A percentile compares a stretch with the other conserved stretches of the same genome.
phyloP scores from a whole-genome alignment of 2,113 vertebrate species.

The Indri indri region DNA sequence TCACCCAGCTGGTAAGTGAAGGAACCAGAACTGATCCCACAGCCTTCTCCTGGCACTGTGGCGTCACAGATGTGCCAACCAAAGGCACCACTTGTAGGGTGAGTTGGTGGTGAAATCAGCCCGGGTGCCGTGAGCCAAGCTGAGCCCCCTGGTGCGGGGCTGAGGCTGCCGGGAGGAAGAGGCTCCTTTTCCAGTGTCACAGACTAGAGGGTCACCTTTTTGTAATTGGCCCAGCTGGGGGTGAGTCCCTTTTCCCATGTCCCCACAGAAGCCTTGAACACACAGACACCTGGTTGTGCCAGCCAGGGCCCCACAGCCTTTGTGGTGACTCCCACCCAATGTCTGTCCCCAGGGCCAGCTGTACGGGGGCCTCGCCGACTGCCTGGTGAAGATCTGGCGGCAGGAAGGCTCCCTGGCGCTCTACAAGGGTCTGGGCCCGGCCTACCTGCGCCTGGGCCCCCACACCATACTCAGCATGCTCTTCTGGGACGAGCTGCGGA shows the following conservation, averaged over 20 bases:
- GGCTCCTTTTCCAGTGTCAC: background rate
- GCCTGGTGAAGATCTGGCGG: conserved; percentile 89
- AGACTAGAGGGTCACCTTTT: background rate
- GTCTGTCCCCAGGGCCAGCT: conserved; percentile 87
- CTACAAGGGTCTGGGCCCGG: conserved; percentile 94
- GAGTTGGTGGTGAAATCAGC: background rate
- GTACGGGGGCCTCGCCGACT: conserved; percentile 92
- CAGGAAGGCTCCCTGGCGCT: conserved; percentile 90
- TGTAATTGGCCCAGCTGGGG: background rate
- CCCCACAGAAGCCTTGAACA: background rate
- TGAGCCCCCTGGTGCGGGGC: background rate
- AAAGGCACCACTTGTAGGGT: background rate
- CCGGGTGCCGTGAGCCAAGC: accelerated
- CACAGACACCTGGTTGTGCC: background rate
- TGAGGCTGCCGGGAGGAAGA: background rate
- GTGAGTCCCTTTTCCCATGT: background rate
- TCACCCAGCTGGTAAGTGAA: background rate
- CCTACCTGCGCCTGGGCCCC: conserved; percentile 94
- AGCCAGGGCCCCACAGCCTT: background rate
- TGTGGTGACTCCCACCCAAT: background rate
- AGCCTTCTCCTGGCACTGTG: background rate
- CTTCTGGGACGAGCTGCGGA: conserved; percentile 95
- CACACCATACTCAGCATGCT: conserved; percentile 97
- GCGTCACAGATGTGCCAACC: background rate
- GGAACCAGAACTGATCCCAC: background rate